Conservation (phyloP, 2,113 vertebrate genomes). For the Isurus oxyrinchus region DNA sequence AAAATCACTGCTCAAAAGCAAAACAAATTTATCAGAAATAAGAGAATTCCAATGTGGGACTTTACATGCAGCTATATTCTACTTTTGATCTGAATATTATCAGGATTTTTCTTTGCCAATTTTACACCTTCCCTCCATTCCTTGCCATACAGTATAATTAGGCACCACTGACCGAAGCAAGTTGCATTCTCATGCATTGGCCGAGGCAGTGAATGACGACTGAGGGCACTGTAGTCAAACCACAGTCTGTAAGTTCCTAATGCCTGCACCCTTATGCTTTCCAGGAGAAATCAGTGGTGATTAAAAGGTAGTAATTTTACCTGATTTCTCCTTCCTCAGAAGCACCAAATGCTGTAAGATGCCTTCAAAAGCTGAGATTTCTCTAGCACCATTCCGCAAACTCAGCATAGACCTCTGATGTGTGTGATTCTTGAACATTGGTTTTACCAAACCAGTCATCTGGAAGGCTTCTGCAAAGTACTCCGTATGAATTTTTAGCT, state of each 20-base stretch:
- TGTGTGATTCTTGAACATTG: neutral
- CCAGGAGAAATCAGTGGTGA: neutral
- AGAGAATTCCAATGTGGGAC: no score
- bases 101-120: neutral
- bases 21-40: neutral
- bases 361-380: neutral
- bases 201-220: neutral
- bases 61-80: neutral
- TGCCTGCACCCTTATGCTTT: neutral
- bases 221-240: neutral
- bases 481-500: neutral
- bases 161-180: neutral
- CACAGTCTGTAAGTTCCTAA: neutral
- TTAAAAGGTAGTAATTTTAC: neutral
- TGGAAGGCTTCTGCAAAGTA: neutral
- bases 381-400: neutral
- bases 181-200: neutral
- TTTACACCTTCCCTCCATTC: neutral
- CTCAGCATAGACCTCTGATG: neutral
- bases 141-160: conserved; percentile 1
- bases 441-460: neutral
- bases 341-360: no score
- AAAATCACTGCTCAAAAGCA: neutral
- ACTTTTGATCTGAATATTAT: neutral
- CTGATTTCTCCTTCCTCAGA: neutral